These are phyloP conservation scores for Echinops telfairi DNA, from an alignment of 2,113 vertebrate species.

Conservation along the genomic window DNA sequence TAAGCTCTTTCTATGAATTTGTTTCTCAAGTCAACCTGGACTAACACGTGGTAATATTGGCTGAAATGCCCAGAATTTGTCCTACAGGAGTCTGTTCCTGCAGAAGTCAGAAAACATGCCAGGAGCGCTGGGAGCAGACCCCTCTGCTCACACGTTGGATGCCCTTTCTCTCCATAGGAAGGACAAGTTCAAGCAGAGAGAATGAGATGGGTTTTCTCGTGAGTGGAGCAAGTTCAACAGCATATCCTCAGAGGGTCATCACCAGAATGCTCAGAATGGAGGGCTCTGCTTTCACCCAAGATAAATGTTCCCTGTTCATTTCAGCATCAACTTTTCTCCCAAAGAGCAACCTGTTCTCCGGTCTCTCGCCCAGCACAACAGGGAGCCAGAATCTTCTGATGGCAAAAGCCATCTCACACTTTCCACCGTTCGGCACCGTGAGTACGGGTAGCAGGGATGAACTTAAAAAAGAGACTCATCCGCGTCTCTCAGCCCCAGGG, in stretches of 20 bases:
- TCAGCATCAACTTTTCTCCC: background rate
- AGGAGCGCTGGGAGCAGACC: no score
- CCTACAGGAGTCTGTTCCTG: background rate
- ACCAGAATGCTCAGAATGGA: background rate
- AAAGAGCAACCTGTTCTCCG: background rate
- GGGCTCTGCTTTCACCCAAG: background rate
- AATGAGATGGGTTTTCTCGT: background rate
- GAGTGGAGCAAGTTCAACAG: background rate
- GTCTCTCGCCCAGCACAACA: background rate
- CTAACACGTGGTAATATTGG: no score
- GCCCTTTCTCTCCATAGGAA: background rate
- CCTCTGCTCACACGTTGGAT: background rate
- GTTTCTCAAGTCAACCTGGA: no score
- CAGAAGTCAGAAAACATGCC: background rate
- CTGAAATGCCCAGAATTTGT: background rate
- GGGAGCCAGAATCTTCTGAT: background rate
- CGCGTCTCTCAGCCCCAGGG: background rate
- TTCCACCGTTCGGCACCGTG: background rate
- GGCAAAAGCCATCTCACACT: background rate
- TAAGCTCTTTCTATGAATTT: no score
- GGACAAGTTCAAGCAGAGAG: background rate
- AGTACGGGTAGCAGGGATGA: background rate
- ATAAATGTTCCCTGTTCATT: background rate
- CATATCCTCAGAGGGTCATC: background rate
- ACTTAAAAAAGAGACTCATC: no score